Percentiles rank a stretch among this genome's conserved stretches.
Evolutionary conservation across 2,888 invertebrate species (phyloP).

Genomic region (Ochlodes sylvanus): DNA sequence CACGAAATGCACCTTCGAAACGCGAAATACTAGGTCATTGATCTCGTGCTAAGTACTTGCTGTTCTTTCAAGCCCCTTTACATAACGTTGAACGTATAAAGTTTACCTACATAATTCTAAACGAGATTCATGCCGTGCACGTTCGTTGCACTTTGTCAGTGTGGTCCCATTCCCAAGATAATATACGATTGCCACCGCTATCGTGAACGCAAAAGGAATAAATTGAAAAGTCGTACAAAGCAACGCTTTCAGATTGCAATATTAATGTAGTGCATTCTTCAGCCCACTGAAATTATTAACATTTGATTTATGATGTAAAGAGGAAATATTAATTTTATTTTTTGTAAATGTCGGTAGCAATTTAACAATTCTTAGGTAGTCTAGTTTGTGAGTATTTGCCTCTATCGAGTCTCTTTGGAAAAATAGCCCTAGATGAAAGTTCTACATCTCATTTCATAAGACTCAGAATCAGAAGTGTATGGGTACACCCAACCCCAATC

Average conservation of each 20-base stretch:
- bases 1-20: too few species aligned
- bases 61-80: neutral
- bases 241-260: constrained; percentile 27
- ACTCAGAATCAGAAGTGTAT: too few species aligned
- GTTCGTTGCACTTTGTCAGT: constrained; percentile 39
- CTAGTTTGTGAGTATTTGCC: too few species aligned
- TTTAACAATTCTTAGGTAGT: too few species aligned
- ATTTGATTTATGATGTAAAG: neutral
- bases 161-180: constrained; percentile 37
- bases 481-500: too few species aligned
- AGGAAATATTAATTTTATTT: neutral
- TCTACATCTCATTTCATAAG: too few species aligned
- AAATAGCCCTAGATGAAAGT: too few species aligned
- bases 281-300: neutral
- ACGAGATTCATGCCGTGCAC: constrained; percentile 31
- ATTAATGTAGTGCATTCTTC: constrained; percentile 11
- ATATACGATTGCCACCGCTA: constrained; percentile 36
- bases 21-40: too few species aligned
- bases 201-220: constrained; percentile 36
- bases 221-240: constrained; percentile 37
- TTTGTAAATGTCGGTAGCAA: too few species aligned
- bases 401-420: too few species aligned
- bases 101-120: constrained; percentile 34
- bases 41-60: too few species aligned
- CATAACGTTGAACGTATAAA: constrained; percentile 20